Evolutionary conservation across 2,888 invertebrate genomes (phyloP).

Genomic region (Andrena dorsata): DNA sequence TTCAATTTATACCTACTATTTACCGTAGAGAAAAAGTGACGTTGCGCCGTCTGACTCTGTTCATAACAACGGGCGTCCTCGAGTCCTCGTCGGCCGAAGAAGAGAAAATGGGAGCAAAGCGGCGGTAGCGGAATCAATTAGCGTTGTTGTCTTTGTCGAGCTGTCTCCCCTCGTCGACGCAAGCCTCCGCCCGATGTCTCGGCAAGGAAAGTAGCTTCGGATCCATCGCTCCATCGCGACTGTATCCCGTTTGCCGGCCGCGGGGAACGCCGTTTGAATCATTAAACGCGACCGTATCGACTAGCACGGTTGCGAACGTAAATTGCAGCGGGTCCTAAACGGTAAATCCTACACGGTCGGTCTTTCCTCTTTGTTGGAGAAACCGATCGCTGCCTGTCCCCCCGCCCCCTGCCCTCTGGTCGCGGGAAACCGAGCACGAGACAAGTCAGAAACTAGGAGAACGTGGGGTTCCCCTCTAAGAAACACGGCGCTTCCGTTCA

Average conservation of each 20-base stretch:
- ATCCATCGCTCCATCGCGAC: constrained; percentile 19
- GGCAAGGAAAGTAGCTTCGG: constrained; percentile 13
- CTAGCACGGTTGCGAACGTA: not conserved
- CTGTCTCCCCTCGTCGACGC: constrained; percentile 2
- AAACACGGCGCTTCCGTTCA: constrained; percentile 68
- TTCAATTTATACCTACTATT: too few relatives aligned
- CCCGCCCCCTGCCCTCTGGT: not conserved
- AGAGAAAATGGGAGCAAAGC: constrained; percentile 26
- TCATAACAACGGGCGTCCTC: not conserved
- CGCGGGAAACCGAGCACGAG: constrained; percentile 4
- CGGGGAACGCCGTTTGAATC: constrained; percentile 20
- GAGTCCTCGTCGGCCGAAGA: not conserved
- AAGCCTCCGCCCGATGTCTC: constrained; percentile 17
- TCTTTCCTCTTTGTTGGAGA: not conserved
- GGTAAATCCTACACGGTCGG: constrained; percentile 1
- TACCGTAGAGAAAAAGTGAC: too few relatives aligned
- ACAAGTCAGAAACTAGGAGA: not conserved
- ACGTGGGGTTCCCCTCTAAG: constrained; percentile 67
- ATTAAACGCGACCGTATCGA: constrained; percentile 21
- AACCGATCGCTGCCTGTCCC: not conserved
- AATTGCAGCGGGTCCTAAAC: constrained; percentile 19
- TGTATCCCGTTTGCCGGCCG: constrained; percentile 4
- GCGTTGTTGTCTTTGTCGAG: constrained; percentile 21
- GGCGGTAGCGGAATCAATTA: constrained; percentile 29
- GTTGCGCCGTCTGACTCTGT: too few relatives aligned